These are phyloP conservation scores for Chironomus striatipennis DNA, from an alignment of 1,140 invertebrate genomes.

Conservation along the genomic window DNA sequence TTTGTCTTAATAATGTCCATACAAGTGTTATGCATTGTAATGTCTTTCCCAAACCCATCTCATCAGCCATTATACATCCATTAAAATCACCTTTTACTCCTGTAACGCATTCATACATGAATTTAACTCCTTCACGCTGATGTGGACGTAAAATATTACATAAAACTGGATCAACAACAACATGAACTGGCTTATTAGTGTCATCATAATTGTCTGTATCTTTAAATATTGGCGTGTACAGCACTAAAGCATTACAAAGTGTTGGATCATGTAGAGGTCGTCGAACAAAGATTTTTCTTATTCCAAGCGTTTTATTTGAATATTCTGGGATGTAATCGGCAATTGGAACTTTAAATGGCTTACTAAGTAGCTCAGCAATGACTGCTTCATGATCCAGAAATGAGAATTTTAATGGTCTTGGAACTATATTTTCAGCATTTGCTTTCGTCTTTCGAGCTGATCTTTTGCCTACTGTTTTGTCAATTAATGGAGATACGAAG, in stretches of 20 bases:
- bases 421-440: background rate
- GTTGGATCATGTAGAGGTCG: conserved; percentile 85
- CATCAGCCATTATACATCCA: conserved; percentile 98
- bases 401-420: conserved; percentile 30
- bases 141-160: conserved; percentile 89
- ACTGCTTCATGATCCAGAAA: conserved; percentile 48
- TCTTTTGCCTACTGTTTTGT: background rate
- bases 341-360: conserved; percentile 92
- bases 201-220: conserved; percentile 42
- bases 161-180: conserved; percentile 89
- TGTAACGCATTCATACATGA: conserved; percentile 99
- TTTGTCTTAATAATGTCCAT: conserved; percentile 88
- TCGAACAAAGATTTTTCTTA: conserved; percentile 42
- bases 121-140: conserved; percentile 98
- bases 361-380: conserved; percentile 74
- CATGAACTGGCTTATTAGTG: conserved; percentile 60
- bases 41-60: conserved; percentile 97
- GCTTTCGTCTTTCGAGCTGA: background rate
- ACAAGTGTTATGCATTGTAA: conserved; percentile 95
- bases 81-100: conserved; percentile 70
- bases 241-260: conserved; percentile 85
- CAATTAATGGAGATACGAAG: background rate
- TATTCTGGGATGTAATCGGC: conserved; percentile 75
- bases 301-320: conserved; percentile 51
- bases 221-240: conserved; percentile 72